Evolutionary conservation across 1,140 invertebrate species (phyloP).

Genomic region (Apis dorsata): DNA sequence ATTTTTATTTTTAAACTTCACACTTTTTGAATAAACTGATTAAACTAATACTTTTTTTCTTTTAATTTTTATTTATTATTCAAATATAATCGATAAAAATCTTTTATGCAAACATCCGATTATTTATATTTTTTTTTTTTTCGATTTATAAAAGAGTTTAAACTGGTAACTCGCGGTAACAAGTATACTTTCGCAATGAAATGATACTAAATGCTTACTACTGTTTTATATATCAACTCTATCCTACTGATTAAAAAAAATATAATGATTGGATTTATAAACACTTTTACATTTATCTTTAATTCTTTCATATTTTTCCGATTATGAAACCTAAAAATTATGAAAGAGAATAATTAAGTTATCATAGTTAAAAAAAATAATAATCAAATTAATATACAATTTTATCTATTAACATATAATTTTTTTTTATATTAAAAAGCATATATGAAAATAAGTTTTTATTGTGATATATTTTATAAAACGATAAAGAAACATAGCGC

Average conservation of each 20-base stretch:
- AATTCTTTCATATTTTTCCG: not conserved
- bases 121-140: not conserved
- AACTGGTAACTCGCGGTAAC: slow-evolving; percentile 19
- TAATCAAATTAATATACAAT: too few species aligned
- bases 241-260: slow-evolving; percentile 65
- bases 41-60: not conserved
- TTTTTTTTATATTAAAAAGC: too few species aligned
- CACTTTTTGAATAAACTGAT: slow-evolving; percentile 67
- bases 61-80: not conserved
- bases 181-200: slow-evolving; percentile 60
- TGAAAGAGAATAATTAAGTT: not conserved
- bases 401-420: too few species aligned
- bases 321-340: not conserved
- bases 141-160: not conserved
- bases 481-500: too few species aligned
- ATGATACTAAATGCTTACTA: slow-evolving; percentile 66
- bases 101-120: not conserved
- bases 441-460: too few species aligned
- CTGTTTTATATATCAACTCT: slow-evolving; percentile 67
- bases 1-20: slow-evolving; percentile 66
- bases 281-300: not conserved
- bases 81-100: not conserved
- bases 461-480: too few species aligned
- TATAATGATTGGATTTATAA: not conserved
- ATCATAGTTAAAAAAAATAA: too few species aligned